phyloP scores from a whole-genome alignment of 2,113 vertebrate genomes.

The Oreotragus oreotragus region DNA sequence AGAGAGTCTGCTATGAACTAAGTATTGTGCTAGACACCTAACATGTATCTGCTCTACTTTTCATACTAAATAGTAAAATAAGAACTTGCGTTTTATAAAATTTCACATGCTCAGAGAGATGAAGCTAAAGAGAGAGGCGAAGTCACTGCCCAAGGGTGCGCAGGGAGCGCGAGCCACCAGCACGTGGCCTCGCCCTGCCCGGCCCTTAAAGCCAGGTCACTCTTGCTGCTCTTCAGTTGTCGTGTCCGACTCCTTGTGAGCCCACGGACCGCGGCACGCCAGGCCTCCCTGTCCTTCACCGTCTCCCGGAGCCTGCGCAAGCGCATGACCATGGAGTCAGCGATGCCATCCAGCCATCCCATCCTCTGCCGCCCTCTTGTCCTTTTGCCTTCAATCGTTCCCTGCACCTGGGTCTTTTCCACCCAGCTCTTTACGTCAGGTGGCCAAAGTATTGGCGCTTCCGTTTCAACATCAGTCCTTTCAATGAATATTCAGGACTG shows the following conservation, averaged over 20 bases:
- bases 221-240: background rate
- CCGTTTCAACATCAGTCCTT: background rate
- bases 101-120: background rate
- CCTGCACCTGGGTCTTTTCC: background rate
- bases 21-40: background rate
- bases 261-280: background rate
- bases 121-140: background rate
- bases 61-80: background rate
- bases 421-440: background rate
- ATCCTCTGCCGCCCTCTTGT: background rate
- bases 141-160: background rate
- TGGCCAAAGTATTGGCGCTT: background rate
- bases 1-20: background rate
- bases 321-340: background rate
- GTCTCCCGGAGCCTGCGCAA: background rate
- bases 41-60: background rate
- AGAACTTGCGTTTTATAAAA: background rate
- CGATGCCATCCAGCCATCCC: background rate
- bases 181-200: background rate
- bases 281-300: background rate
- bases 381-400: background rate
- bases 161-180: fast-evolving
- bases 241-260: background rate
- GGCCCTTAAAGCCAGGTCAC: too few species aligned
- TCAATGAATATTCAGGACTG: background rate